These are phyloP conservation scores for Amia ocellicauda DNA, from an alignment of 2,113 vertebrate species.

Conservation along the genomic window DNA sequence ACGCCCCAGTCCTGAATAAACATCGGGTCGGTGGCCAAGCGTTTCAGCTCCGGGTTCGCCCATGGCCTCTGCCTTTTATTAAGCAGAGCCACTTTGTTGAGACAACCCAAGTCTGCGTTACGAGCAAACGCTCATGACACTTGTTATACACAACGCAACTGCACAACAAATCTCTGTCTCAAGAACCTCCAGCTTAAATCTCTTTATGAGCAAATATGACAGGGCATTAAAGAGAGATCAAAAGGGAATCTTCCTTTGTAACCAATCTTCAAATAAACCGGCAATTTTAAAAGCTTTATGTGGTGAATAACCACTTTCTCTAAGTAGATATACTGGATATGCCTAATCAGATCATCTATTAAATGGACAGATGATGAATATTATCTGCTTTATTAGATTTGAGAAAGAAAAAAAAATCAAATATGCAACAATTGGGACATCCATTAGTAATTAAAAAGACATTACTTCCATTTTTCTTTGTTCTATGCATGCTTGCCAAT, in stretches of 20 bases:
- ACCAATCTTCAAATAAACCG: conserved; percentile 59
- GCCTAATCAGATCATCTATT: conserved; percentile 54
- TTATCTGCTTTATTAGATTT: conserved; percentile 66
- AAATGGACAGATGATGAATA: conserved; percentile 64
- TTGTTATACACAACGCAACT: too few species aligned
- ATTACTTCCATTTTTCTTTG: conserved; percentile 53
- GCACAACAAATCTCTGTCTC: too few species aligned
- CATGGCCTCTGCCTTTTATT: too few species aligned
- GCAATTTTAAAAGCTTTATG: conserved; percentile 39
- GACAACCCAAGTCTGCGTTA: too few species aligned
- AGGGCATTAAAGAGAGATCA: conserved; percentile 16
- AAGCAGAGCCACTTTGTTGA: too few species aligned
- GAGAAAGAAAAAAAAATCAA: conserved; percentile 62
- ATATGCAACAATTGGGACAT: conserved; percentile 61
- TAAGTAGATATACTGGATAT: conserved; percentile 44
- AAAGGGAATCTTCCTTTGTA: conserved; percentile 37
- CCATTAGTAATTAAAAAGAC: conserved; percentile 74
- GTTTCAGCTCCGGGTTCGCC: too few species aligned
- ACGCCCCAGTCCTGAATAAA: too few species aligned
- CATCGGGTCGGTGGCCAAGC: too few species aligned
- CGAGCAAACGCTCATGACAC: too few species aligned
- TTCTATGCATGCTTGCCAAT: conserved; percentile 51
- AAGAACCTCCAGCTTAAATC: too few species aligned
- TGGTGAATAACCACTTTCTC: conserved; percentile 52
- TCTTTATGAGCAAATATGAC: conserved; percentile 39